A percentile compares a stretch with the other conserved stretches of the same genome.
Evolutionary conservation across 2,888 invertebrate genomes (phyloP).

Genomic region (Syrista parreyssii): DNA sequence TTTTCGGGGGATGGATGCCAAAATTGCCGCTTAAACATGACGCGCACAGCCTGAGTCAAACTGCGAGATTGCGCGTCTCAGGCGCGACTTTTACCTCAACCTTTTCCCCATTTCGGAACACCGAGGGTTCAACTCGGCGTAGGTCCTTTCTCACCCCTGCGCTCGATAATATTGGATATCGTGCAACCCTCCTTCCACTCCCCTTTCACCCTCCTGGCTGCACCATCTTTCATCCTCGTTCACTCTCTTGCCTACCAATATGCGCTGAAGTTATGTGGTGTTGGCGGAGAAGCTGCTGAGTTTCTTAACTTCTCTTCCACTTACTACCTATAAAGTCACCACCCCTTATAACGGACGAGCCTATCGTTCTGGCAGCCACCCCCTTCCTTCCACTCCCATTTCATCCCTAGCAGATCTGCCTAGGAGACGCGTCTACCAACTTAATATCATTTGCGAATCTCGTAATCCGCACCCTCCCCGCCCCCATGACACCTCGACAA

Average conservation of each 20-base stretch:
- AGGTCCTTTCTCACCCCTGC: conserved; percentile 23
- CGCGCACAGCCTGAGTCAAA: conserved; percentile 46
- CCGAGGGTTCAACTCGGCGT: background rate
- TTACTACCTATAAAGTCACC: conserved; percentile 1
- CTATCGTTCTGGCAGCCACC: background rate
- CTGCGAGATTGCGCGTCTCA: conserved; percentile 42
- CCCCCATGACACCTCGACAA: no score
- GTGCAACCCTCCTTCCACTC: conserved; percentile 32
- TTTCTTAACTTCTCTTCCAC: conserved; percentile 30
- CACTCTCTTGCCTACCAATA: conserved; percentile 35
- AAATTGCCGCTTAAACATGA: conserved; percentile 48
- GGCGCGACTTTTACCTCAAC: conserved; percentile 3
- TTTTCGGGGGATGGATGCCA: conserved; percentile 11
- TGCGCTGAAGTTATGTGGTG: conserved; percentile 48
- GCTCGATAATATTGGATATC: conserved; percentile 51
- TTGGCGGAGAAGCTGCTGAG: conserved; percentile 44
- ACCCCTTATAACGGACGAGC: background rate
- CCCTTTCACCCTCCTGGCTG: conserved; percentile 22
- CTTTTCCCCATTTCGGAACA: background rate
- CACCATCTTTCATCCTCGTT: conserved; percentile 10
- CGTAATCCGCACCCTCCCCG: background rate
- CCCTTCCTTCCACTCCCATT: background rate
- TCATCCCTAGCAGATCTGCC: background rate
- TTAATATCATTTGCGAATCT: conserved; percentile 4
- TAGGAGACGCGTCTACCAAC: background rate